phyloP scores from a whole-genome alignment of 2,113 vertebrate species.

The Acanthisitta chloris region DNA sequence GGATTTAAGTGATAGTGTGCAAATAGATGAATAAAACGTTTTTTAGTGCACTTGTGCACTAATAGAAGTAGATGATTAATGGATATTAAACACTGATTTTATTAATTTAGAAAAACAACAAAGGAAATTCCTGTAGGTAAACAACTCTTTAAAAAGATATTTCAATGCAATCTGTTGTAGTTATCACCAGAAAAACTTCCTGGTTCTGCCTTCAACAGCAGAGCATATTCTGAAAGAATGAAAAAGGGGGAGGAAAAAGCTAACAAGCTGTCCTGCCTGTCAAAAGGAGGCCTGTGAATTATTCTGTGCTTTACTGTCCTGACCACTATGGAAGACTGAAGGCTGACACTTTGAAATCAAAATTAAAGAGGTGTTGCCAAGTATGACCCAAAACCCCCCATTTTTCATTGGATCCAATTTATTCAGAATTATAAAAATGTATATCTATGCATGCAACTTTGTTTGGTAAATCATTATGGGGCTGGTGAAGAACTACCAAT shows the following conservation, averaged over 20 bases:
- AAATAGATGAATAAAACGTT: neutral
- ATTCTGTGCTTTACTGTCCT: neutral
- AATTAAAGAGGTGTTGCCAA: neutral
- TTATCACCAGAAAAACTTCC: neutral
- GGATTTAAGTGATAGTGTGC: neutral
- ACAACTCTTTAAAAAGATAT: neutral
- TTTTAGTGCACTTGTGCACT: neutral
- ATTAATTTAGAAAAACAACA: neutral
- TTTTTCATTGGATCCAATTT: neutral
- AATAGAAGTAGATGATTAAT: neutral
- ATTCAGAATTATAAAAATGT: neutral
- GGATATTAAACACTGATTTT: neutral
- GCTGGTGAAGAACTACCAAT: neutral
- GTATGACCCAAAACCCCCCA: neutral
- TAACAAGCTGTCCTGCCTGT: neutral
- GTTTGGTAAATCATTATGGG: neutral
- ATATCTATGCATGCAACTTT: neutral
- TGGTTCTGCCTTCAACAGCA: neutral
- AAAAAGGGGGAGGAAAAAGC: neutral
- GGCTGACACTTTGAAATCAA: neutral
- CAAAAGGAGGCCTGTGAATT: neutral
- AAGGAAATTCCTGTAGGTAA: constrained; percentile 6
- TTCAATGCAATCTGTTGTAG: neutral
- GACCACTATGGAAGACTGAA: neutral
- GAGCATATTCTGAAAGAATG: neutral